These are phyloP conservation scores for Protomyctophum bolini DNA, from an alignment of 2,113 vertebrate genomes.

Conservation along the genomic window DNA sequence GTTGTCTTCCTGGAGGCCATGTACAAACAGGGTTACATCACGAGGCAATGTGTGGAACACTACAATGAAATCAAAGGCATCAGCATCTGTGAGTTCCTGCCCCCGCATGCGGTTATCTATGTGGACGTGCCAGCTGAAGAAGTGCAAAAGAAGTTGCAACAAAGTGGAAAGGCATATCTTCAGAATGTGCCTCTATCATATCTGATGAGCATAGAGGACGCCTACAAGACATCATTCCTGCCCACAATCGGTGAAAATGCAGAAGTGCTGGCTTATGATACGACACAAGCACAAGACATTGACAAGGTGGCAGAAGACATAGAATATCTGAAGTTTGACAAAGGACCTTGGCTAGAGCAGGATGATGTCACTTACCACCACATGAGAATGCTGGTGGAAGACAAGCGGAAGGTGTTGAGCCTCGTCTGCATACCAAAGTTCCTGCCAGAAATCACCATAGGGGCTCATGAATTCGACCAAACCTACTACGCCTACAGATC, in stretches of 20 bases:
- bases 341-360: constrained; percentile 88
- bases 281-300: constrained; percentile 70
- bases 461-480: constrained; percentile 78
- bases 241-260: constrained; percentile 85
- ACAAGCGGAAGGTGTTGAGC: constrained; percentile 79
- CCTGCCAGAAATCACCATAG: constrained; percentile 88
- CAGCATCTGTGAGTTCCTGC: constrained; percentile 84
- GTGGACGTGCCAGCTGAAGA: constrained; percentile 87
- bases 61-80: constrained; percentile 86
- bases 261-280: constrained; percentile 83
- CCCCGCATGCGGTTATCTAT: constrained; percentile 87
- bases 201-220: constrained; percentile 87
- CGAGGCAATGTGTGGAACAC: constrained; percentile 89
- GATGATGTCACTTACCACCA: constrained; percentile 81
- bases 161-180: constrained; percentile 73
- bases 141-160: constrained; percentile 83
- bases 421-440: constrained; percentile 76
- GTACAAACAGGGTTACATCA: constrained; percentile 86
- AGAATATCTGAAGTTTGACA: constrained; percentile 84
- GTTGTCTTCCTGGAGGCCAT: constrained; percentile 94
- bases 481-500: constrained; percentile 71
- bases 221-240: constrained; percentile 89
- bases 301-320: constrained; percentile 87
- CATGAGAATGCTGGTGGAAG: constrained; percentile 82
- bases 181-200: constrained; percentile 80